A percentile compares a stretch with the other conserved stretches of the same genome.
These are phyloP conservation scores for Bruchidius siliquastri DNA, from an alignment of 2,888 invertebrate species.

Conservation along the genomic window DNA sequence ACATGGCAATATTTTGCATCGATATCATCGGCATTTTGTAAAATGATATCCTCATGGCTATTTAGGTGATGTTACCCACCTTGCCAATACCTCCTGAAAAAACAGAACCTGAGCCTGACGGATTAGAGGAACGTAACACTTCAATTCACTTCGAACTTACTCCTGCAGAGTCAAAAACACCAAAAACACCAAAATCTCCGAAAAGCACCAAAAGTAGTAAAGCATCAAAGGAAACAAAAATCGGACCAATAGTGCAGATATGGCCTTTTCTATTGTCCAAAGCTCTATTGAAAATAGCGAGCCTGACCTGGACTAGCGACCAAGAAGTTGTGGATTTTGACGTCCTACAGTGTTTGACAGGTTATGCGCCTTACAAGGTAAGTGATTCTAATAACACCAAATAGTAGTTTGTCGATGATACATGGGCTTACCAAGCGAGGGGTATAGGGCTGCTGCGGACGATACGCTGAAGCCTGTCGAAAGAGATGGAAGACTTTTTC, in stretches of 20 bases:
- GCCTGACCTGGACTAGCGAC: constrained; percentile 39
- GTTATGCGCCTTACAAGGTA: constrained; percentile 42
- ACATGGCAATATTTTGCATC: too few relatives aligned
- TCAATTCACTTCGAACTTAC: neutral
- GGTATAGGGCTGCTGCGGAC: too few relatives aligned
- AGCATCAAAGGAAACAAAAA: neutral
- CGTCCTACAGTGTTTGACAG: constrained; percentile 47
- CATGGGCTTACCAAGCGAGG: too few relatives aligned
- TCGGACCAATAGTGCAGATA: constrained; percentile 36
- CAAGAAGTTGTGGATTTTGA: constrained; percentile 46
- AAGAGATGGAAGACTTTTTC: too few relatives aligned
- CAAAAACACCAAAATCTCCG: neutral
- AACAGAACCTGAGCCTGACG: neutral
- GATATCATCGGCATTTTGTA: too few relatives aligned
- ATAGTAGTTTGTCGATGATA: too few relatives aligned
- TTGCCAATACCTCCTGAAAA: neutral
- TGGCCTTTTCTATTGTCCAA: constrained; percentile 51
- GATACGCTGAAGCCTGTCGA: too few relatives aligned
- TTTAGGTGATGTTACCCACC: constrained; percentile 5
- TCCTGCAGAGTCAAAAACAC: neutral
- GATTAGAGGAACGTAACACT: neutral
- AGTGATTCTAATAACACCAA: constrained; percentile 4
- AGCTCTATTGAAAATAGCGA: constrained; percentile 47
- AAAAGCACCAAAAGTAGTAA: neutral
- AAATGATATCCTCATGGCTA: neutral